Conservation (phyloP, 2,113 vertebrate species). For the human (Homo sapiens) region GRCh38 chr5:98615501-98616000, state of each 20-base stretch:
- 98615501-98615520: not conserved
- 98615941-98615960: conserved; percentile 42
- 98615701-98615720: not conserved
- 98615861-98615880: conserved; percentile 35
- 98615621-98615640: not conserved
- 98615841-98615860: conserved; percentile 36
- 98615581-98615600: not conserved
- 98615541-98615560: not conserved
- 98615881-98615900: conserved; percentile 36
- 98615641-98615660: not conserved
- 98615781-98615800: not conserved
- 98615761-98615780: not conserved
- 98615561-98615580: not conserved
- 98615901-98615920: conserved; percentile 9
- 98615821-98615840: not conserved
- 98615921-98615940: conserved; percentile 14
- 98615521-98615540: not conserved
- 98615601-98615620: not conserved
- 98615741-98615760: not conserved
- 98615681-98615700: not conserved
- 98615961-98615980: conserved; percentile 6
- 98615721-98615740: not conserved
- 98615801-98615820: not conserved
- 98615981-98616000: conserved; percentile 25
- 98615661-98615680: not conserved